Evolutionary conservation across 2,797 vertebrate genomes (phyloP), one percentile per base, ranked within the genome.

Genomic region (Etheostoma perlongum): DNA sequence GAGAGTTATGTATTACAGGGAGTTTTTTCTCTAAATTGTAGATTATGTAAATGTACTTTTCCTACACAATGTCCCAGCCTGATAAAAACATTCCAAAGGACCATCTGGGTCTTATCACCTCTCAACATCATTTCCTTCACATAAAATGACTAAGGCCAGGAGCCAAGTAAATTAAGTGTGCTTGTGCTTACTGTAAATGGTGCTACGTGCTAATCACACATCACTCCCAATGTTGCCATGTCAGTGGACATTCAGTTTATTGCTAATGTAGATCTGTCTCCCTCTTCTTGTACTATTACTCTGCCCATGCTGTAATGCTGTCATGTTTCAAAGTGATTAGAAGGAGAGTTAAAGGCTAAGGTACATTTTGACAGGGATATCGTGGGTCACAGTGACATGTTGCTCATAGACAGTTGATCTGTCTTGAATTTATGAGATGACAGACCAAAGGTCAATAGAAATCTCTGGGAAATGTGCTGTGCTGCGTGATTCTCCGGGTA

Each of bases 31-130:
- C 14, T 2, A 76, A 77, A 74, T 36, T n/a, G 23, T 0, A 36
- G 15, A 72, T 89, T 74, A 73, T 74, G 54, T 79, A 42, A 81
- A 74, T 78, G 21, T 8, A n/a, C 47, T 75, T 71, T 72, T 71
- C 59, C n/a, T 52, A 27, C 46, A 66, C 36, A 52, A 52, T 27
- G 8, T 72, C 40, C 61, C 62, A 47, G 66, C 58, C 46, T 69
- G 59, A 84, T 76, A 52, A 21, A 63, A 85, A 83, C 81, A 85
- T 92, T 90, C 67, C 82, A 74, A 66, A 74, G 70, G 9, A 76
- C 77, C 89, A 90, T 91, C 81, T 93, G 90, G 68, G 11, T 69
- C 84, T 93, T 93, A 93, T 94, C 90, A 58, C 75, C 36, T 78
- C 82, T 86, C 67, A 65, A 73, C 85, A 91, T 93, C 55, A 40